Evolutionary conservation across 2,797 vertebrate genomes (phyloP).

Genomic region (Natrix natrix): DNA sequence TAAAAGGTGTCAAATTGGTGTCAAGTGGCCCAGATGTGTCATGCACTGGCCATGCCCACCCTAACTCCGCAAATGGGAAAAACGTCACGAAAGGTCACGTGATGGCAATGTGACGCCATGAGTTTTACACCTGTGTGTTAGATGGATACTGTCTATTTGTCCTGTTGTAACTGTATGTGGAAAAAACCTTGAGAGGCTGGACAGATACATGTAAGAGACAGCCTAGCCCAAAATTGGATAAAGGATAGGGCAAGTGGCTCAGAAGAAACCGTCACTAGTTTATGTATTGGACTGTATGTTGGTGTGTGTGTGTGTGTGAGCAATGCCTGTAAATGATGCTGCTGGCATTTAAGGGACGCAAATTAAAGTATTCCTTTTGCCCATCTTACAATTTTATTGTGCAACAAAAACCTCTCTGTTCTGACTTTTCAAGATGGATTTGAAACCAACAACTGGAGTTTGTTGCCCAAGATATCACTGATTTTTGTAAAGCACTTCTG

Average conservation of each 20-base stretch:
- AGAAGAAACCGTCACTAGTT: not conserved
- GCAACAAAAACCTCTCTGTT: not conserved
- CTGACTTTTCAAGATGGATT: not conserved
- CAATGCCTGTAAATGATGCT: not conserved
- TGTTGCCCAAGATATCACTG: not conserved
- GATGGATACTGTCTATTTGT: not conserved
- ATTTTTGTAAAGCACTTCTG: not conserved
- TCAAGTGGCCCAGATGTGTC: no score
- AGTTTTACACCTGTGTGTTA: no score
- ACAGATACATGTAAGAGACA: not conserved
- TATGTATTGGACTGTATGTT: not conserved
- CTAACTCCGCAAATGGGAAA: no score
- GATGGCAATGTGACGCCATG: no score
- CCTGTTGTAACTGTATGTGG: not conserved
- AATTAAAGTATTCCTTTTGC: not conserved
- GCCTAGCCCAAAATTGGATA: not conserved
- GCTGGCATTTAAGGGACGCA: not conserved
- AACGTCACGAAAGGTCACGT: no score
- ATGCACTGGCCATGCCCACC: no score
- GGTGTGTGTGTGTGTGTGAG: no score
- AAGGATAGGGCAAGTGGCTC: not conserved
- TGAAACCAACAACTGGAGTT: not conserved
- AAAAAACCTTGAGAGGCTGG: not conserved
- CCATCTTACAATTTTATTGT: not conserved
- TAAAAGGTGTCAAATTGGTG: no score